phyloP scores from a whole-genome alignment of 2,797 vertebrate genomes.

The Acanthurus lineatus region DNA sequence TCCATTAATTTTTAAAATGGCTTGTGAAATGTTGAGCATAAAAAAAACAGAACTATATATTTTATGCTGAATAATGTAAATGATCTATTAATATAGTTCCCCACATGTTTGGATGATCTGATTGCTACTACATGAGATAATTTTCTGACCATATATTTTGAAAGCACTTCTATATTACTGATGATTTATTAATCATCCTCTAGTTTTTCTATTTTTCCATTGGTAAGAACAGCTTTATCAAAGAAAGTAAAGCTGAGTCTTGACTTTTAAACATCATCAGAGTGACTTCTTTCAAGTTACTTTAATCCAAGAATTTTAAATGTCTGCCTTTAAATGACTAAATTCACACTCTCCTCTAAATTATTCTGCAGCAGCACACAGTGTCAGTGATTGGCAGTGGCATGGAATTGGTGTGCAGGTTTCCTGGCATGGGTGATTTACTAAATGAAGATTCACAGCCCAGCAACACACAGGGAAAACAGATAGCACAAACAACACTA shows the following conservation, averaged over 20 bases:
- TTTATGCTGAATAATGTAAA: not conserved
- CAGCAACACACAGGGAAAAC: constrained; percentile 11
- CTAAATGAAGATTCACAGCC: constrained; percentile 58
- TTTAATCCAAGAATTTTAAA: constrained; percentile 8
- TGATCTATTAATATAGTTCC: too few species aligned
- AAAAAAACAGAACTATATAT: not conserved
- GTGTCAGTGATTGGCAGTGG: constrained; percentile 49
- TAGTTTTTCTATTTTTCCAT: not conserved
- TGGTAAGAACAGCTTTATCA: not conserved
- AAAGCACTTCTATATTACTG: not conserved
- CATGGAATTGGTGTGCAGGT: constrained; percentile 40
- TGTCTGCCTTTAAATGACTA: constrained; percentile 21
- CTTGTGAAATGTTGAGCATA: not conserved
- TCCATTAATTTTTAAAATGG: too few species aligned
- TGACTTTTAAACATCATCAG: not conserved
- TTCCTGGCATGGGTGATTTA: constrained; percentile 47
- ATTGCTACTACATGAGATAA: too few species aligned
- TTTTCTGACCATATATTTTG: not conserved
- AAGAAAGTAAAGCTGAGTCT: not conserved
- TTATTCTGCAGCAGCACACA: constrained; percentile 22
- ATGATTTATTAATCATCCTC: not conserved
- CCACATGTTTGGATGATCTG: too few species aligned
- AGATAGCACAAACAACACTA: not conserved
- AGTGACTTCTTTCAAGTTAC: not conserved
- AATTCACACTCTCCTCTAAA: constrained; percentile 17